These are phyloP conservation scores for Phytoseiulus persimilis DNA, from an alignment of 2,888 invertebrate species.

Conservation along the genomic window DNA sequence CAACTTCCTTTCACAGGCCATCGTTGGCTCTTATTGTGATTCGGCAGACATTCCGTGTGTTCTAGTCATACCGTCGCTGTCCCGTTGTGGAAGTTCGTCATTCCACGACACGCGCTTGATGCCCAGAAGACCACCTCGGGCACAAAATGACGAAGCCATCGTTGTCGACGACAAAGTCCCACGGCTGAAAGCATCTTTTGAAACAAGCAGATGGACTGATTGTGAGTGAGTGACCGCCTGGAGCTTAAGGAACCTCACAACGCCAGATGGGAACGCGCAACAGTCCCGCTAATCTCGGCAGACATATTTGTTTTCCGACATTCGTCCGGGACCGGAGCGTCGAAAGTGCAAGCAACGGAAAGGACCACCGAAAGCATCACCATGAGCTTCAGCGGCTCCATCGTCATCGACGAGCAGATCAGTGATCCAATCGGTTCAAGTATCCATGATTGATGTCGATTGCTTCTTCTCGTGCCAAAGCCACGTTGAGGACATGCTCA, in stretches of 20 bases:
- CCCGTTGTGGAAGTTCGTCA: background rate
- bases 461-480: background rate
- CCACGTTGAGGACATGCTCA: background rate
- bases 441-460: background rate
- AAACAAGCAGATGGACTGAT: background rate
- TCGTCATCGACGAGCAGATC: background rate
- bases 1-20: background rate
- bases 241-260: background rate
- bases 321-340: background rate
- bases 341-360: too few species aligned
- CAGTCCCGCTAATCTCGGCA: background rate
- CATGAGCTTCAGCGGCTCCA: background rate
- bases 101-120: background rate
- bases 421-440: background rate
- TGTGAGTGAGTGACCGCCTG: background rate
- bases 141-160: background rate
- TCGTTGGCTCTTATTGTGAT: background rate
- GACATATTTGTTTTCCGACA: background rate
- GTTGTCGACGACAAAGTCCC: background rate
- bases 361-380: background rate
- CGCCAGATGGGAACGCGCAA: background rate
- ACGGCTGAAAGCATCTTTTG: background rate
- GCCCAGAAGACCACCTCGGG: background rate
- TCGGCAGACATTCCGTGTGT: background rate
- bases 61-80: background rate